phyloP scores from a whole-genome alignment of 2,797 vertebrate genomes.

The Manis crassicaudata region DNA sequence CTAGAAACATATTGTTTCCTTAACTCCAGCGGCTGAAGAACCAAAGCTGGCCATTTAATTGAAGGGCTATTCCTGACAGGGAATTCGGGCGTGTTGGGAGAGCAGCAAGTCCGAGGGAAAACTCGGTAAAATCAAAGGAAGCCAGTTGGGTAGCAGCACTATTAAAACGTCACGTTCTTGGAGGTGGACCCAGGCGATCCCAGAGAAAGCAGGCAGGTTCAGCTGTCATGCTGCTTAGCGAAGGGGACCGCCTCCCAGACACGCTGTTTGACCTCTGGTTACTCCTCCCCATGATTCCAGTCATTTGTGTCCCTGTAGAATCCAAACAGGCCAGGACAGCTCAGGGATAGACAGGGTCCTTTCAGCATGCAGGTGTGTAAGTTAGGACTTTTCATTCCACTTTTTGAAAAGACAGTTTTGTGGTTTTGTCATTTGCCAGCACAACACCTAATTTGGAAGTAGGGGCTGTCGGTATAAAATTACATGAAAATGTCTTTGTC shows the following conservation, averaged over 20 bases:
- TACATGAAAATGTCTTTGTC: background rate
- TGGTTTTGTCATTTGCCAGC: constrained; percentile 20
- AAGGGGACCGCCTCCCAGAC: background rate
- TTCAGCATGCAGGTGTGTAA: background rate
- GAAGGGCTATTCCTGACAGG: background rate
- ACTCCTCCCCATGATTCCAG: constrained; percentile 6
- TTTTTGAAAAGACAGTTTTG: background rate
- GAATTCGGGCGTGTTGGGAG: background rate
- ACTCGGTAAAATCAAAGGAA: constrained; percentile 41
- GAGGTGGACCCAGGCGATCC: constrained; percentile 31
- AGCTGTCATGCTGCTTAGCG: constrained; percentile 34
- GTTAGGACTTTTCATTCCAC: background rate
- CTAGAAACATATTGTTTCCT: background rate
- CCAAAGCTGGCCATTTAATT: constrained; percentile 20
- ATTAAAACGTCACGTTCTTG: constrained; percentile 45
- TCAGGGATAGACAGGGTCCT: background rate
- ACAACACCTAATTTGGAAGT: background rate
- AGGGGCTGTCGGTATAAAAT: background rate
- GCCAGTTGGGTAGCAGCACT: constrained; percentile 19
- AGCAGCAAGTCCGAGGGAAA: constrained; percentile 25
- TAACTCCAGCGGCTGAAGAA: constrained; percentile 21
- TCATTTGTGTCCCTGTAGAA: constrained; percentile 30
- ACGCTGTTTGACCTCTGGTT: constrained; percentile 46
- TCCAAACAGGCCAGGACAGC: constrained; percentile 25
- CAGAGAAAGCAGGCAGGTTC: constrained; percentile 27